Conservation (phyloP, 2,113 vertebrate genomes). For the Callaeas wilsoni region DNA sequence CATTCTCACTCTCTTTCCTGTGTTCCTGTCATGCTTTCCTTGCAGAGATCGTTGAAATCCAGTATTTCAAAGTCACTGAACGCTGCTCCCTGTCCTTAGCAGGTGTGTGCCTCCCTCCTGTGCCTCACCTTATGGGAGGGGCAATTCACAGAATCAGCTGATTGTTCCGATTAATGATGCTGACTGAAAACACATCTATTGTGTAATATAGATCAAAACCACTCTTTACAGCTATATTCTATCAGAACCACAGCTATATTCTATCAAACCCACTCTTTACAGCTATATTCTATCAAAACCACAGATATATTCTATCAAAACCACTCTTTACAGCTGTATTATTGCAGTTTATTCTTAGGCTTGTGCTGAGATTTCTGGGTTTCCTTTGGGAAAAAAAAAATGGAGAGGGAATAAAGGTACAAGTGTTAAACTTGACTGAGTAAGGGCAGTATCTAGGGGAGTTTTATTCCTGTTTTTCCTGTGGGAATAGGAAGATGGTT, state of each 20-base stretch:
- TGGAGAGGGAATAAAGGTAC: background rate
- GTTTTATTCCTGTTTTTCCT: background rate
- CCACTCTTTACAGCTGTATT: background rate
- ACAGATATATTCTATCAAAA: no score
- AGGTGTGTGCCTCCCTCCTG: background rate
- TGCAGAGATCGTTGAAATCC: background rate
- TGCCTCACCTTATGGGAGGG: background rate
- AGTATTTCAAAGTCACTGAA: background rate
- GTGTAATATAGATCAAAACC: background rate
- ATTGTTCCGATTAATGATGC: background rate
- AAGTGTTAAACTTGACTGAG: background rate
- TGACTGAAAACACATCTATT: background rate
- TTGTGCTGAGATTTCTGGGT: background rate
- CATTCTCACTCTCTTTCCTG: background rate
- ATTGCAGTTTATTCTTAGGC: background rate
- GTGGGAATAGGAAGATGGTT: background rate
- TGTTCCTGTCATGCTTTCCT: background rate
- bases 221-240: background rate
- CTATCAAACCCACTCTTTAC: background rate
- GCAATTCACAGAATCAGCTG: background rate
- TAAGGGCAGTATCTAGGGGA: background rate
- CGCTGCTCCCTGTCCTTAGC: background rate
- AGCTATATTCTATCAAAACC: background rate
- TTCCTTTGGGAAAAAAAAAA: background rate
- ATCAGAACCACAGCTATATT: background rate